A percentile compares a stretch with the other conserved stretches of the same genome.
Evolutionary conservation across 2,113 vertebrate genomes (phyloP).

Genomic region (Archocentrus centrarchus): DNA sequence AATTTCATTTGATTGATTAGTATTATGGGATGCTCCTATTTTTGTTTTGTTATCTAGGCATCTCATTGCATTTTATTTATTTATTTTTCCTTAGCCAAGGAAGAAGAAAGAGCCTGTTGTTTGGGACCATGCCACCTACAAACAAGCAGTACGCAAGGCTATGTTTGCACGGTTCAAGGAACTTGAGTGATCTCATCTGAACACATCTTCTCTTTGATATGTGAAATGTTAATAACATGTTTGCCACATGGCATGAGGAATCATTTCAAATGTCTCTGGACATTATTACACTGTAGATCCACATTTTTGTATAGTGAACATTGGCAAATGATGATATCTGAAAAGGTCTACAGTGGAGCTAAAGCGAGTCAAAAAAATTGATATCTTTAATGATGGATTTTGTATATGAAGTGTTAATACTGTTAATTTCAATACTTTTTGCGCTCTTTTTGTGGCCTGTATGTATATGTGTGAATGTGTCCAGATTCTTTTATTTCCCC

Average conservation of each 20-base stretch:
- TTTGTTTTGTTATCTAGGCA: background rate
- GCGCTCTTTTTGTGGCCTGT: slow-evolving; percentile 30
- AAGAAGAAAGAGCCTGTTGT: slow-evolving; percentile 85
- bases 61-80: slow-evolving; percentile 27
- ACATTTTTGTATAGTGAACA: slow-evolving; percentile 14
- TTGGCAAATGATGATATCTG: background rate
- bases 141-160: slow-evolving; percentile 93
- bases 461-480: slow-evolving; percentile 39
- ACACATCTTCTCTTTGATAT: slow-evolving; percentile 31
- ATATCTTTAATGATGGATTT: background rate
- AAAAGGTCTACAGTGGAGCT: background rate
- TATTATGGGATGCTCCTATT: background rate
- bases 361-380: background rate
- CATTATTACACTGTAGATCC: background rate
- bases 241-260: slow-evolving; percentile 14
- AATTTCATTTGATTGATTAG: background rate
- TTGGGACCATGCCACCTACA: slow-evolving; percentile 89
- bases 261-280: slow-evolving; percentile 7
- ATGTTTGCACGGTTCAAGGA: slow-evolving; percentile 98
- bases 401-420: slow-evolving; percentile 39
- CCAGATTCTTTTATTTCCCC: slow-evolving; percentile 24
- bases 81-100: slow-evolving; percentile 72
- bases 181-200: slow-evolving; percentile 84
- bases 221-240: slow-evolving; percentile 9
- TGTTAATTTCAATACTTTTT: slow-evolving; percentile 22